These are phyloP conservation scores for Penelope pileata DNA, from an alignment of 2,113 vertebrate genomes.

Conservation along the genomic window DNA sequence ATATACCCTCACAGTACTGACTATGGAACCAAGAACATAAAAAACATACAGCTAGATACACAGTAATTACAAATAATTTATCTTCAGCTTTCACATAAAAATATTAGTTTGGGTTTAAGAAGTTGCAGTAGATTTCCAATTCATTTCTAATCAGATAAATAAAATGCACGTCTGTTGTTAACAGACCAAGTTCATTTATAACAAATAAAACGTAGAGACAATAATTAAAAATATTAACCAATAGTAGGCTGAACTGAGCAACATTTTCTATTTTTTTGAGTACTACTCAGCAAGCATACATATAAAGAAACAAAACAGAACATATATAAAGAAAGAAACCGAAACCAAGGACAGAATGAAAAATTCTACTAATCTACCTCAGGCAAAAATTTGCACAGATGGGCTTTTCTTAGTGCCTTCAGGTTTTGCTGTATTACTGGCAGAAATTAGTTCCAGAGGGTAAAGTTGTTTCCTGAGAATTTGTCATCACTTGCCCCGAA, in stretches of 20 bases:
- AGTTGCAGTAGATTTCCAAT: neutral
- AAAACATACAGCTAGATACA: neutral
- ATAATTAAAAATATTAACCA: neutral
- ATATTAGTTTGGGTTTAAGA: neutral
- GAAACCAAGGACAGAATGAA: neutral
- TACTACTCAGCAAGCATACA: neutral
- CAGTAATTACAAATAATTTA: neutral
- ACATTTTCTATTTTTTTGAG: neutral
- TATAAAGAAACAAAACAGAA: no score
- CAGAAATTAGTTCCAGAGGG: conserved; percentile 36
- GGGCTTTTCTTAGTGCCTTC: neutral
- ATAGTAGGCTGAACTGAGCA: neutral
- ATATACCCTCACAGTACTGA: neutral
- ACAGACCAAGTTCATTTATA: neutral
- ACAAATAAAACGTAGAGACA: neutral
- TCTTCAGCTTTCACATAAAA: neutral
- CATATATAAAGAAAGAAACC: no score
- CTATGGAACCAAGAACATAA: neutral
- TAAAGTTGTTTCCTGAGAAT: neutral
- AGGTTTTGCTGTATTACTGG: neutral
- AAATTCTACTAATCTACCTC: neutral
- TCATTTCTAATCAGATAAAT: neutral
- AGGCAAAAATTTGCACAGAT: conserved; percentile 9
- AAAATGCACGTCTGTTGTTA: neutral
- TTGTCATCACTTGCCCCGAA: neutral